Evolutionary conservation across 2,797 vertebrate genomes (phyloP), one percentile per base, ranked within the genome.

Genomic region (Hybognathus amarus): DNA sequence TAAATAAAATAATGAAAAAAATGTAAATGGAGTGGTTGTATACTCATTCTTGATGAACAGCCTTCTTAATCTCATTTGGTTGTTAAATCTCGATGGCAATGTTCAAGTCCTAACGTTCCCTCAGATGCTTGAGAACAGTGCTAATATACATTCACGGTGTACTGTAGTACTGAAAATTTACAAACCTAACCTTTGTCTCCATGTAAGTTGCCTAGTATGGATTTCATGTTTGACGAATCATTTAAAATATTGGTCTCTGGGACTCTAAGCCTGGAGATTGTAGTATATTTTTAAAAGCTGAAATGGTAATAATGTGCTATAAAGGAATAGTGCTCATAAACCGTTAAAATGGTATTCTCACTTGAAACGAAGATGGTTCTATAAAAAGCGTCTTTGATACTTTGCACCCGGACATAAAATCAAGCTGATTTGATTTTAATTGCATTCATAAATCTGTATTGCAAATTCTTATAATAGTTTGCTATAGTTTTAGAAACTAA

Each of bases 1-100:
- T 93, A 93, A 95, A 94, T 94, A 95, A 95, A 96, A 88, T 33
- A 75, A 86, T 56, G 17, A 67, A 74, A 83, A n/a, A 83, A 84
- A 75, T 54, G 22, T 64, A 80, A 85, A 80, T 30, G 15, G n/a
- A 59, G 33, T 71, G 59, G 11, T 64, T 13, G 4, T 70, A 7
- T 45, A 24, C n/a, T 45, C 6, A 7, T 47, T 70, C 10, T n/a
- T 13, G 38, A 70, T 42, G 40, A 38, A 33, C 30, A 22, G 9
- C 30, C 33, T 59, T 1, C 15, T 24, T 59, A 1, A 40, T 18
- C 6, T 56, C 30, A n/a, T 9, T 12, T 1, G 13, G 13, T 75
- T 59, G 13, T 75, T 75, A 40, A 40, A n/a, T 54, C 3, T 36
- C 30, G 17, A 2, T 13, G 0, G 20, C 17, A 7, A 3, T 50